Conservation (phyloP, 1,140 invertebrate species). For the Caenorhabditis remanei region DNA sequence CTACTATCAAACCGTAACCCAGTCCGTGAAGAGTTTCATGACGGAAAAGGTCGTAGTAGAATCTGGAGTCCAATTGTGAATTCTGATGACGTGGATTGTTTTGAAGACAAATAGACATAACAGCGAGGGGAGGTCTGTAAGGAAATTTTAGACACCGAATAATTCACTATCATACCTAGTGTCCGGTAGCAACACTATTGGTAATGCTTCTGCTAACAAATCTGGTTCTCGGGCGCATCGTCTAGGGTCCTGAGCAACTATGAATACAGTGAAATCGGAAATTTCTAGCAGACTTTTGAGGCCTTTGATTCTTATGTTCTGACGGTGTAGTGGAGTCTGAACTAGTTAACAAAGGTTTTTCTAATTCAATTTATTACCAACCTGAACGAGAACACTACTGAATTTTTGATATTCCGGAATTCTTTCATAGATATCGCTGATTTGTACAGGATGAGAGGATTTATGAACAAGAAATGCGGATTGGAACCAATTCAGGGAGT, state of each 20-base stretch:
- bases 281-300: neutral
- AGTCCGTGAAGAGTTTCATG: slow-evolving; percentile 31
- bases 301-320: neutral
- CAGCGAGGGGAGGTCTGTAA: neutral
- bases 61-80: neutral
- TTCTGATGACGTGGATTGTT: neutral
- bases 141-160: neutral
- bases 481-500: slow-evolving; percentile 40
- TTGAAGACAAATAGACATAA: slow-evolving; percentile 21
- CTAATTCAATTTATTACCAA: neutral
- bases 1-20: slow-evolving; percentile 19
- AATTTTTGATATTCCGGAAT: slow-evolving; percentile 46
- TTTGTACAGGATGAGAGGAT: neutral
- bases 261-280: slow-evolving; percentile 7
- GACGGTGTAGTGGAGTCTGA: neutral
- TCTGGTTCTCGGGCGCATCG: neutral
- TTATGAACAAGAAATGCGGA: neutral
- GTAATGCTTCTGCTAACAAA: slow-evolving; percentile 1
- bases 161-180: neutral
- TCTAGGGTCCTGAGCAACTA: neutral
- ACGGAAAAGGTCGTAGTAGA: slow-evolving; percentile 31
- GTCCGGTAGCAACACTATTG: neutral
- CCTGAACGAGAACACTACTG: neutral
- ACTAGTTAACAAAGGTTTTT: neutral
- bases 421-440: neutral